Conservation (phyloP, 2,113 vertebrate genomes). For the Turnix velox region DNA sequence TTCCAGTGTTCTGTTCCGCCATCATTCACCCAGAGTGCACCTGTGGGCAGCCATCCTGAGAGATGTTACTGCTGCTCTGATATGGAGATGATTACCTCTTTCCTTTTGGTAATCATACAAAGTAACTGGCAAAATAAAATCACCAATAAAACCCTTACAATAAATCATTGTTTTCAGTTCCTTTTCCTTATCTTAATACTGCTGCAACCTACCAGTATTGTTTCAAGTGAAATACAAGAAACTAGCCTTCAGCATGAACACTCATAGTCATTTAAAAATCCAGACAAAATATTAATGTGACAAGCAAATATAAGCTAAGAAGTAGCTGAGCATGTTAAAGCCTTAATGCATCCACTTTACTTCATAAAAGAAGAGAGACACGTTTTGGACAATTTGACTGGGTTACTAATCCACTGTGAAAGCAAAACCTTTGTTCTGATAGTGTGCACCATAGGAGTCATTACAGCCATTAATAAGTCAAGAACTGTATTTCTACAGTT, state of each 20-base stretch:
- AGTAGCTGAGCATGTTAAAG: background rate
- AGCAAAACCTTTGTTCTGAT: background rate
- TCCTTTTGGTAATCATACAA: background rate
- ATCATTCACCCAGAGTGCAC: background rate
- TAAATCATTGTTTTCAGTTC: background rate
- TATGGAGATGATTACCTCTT: background rate
- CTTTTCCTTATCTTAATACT: background rate
- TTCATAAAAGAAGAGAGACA: background rate
- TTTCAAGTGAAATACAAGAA: background rate
- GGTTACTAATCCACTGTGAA: background rate
- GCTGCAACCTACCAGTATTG: background rate
- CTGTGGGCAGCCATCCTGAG: background rate
- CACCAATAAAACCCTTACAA: background rate
- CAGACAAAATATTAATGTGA: constrained; percentile 24
- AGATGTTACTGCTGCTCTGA: background rate
- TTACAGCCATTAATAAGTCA: background rate
- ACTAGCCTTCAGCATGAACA: background rate
- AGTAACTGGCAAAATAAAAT: background rate
- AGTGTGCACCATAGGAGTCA: background rate
- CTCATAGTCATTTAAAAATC: background rate
- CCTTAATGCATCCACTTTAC: background rate
- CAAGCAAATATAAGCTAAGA: background rate
- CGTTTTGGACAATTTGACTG: background rate
- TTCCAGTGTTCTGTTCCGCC: background rate
- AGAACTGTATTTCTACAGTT: background rate